Evolutionary conservation across 2,888 invertebrate genomes (phyloP), one percentile per base, ranked within the genome.

Genomic region (Drosophila prolongata): DNA sequence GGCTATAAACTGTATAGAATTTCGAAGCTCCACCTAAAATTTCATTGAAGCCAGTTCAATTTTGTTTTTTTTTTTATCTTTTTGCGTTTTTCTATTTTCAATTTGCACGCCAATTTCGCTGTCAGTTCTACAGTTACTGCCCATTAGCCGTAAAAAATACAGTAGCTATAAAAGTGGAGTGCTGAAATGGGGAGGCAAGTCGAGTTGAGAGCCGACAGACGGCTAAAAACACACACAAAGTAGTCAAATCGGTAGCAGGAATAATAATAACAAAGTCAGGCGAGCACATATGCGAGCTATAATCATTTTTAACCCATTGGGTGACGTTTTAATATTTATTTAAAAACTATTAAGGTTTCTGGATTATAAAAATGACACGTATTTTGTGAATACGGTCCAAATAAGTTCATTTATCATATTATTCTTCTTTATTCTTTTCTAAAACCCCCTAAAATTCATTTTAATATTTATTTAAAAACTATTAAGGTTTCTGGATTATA

Each of bases 121-220:
- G 66, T 68, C 77, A 70, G 78, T 57, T 80, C 60, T 60, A 60
- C 79, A 58, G 55, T 57, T 68, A 49, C 65, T 61, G 65, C 65
- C 54, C 71, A 59, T 76, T 70, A 86, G 87, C 87, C 67, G 88
- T 75, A 82, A 85, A 87, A 87, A 67, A 85, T 79, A 79, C 82
- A 64, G 79, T 81, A 78, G 87, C 85, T 43, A 84, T 84, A 74
- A 81, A 80, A 47, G 52, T 43, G 50, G 61, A 66, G 55, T 54
- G 53, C 60, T 47, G 35, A 34, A 27, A 57, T 47, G 42, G 16
- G 34, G 49, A 49, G 53, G 37, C 30, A n/a, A 46, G 16, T 27
- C 35, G 46, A 27, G 49, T 19, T 19, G 35, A 44, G 16, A 43
- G 38, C 38, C 40, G 49, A 44, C 50, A 65, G 43, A 34, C 56